Conservation (phyloP, 2,888 invertebrate genomes). For the Loripinus fragilis region DNA sequence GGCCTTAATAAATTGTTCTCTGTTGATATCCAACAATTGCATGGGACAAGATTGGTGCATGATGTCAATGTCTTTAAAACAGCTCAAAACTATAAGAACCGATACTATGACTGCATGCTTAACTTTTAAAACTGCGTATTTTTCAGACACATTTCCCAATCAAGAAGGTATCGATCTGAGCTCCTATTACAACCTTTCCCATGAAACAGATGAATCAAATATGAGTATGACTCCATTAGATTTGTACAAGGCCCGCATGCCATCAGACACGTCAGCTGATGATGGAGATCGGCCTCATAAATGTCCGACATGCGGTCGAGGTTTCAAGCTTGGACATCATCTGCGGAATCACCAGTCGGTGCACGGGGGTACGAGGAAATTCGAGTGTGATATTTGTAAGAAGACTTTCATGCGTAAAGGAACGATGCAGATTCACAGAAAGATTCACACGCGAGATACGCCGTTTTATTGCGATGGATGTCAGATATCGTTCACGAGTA, state of each 20-base stretch:
- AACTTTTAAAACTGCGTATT: conserved; percentile 13
- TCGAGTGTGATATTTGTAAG: conserved; percentile 82
- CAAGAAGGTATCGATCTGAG: neutral
- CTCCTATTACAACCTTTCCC: neutral
- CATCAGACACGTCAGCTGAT: neutral
- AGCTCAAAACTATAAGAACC: too few relatives aligned
- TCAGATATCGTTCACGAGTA: conserved; percentile 42
- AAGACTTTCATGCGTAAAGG: conserved; percentile 82
- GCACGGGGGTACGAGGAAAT: conserved; percentile 84
- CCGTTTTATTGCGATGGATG: conserved; percentile 82
- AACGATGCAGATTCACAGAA: conserved; percentile 85
- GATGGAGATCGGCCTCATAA: conserved; percentile 42
- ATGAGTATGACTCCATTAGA: neutral
- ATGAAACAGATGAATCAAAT: neutral
- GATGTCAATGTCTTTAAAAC: too few relatives aligned
- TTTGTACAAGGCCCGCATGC: neutral
- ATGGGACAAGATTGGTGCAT: too few relatives aligned
- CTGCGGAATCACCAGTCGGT: neutral
- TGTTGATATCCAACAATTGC: too few relatives aligned
- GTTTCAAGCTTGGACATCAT: conserved; percentile 9
- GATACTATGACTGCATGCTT: neutral
- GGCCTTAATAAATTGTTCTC: too few relatives aligned
- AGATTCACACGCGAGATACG: conserved; percentile 85
- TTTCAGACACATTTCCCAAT: conserved; percentile 3
- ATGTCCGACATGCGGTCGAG: conserved; percentile 34